Conservation (phyloP, 1,140 invertebrate genomes). For the Heliconius hermathena region DNA sequence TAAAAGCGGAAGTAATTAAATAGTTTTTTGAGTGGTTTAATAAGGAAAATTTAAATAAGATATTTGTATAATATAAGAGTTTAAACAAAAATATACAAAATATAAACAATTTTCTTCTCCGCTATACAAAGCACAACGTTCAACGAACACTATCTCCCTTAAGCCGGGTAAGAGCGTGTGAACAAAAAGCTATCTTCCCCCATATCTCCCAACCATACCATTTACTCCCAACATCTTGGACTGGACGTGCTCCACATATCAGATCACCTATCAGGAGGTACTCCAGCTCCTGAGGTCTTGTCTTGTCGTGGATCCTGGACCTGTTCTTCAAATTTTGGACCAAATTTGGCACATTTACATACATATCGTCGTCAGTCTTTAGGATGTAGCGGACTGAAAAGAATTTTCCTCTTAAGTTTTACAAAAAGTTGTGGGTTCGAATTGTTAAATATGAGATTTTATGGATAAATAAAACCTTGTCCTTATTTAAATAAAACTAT, state of each 20-base stretch:
- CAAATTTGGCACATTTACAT: slow-evolving; percentile 87
- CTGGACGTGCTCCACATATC: slow-evolving; percentile 88
- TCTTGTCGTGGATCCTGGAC: slow-evolving; percentile 53
- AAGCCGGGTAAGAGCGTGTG: too few species aligned
- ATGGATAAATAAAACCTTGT: too few species aligned
- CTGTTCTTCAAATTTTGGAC: slow-evolving; percentile 75
- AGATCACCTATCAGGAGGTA: slow-evolving; percentile 86
- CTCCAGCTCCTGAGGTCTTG: slow-evolving; percentile 50
- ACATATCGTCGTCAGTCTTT: slow-evolving; percentile 94
- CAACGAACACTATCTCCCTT: too few species aligned
- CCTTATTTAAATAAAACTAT: too few species aligned
- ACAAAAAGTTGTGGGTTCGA: background rate
- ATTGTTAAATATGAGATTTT: background rate
- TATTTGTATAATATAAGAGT: too few species aligned
- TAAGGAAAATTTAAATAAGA: too few species aligned
- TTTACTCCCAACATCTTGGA: slow-evolving; percentile 88
- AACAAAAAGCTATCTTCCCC: too few species aligned
- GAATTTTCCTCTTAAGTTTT: background rate
- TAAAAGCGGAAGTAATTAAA: too few species aligned
- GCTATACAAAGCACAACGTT: too few species aligned
- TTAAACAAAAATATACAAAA: too few species aligned
- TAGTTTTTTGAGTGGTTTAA: too few species aligned
- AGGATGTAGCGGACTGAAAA: slow-evolving; percentile 85
- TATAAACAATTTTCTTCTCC: too few species aligned
- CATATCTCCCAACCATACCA: slow-evolving; percentile 86